These are phyloP conservation scores for Cossypha heuglini DNA, from an alignment of 2,797 vertebrate species.

Conservation along the genomic window DNA sequence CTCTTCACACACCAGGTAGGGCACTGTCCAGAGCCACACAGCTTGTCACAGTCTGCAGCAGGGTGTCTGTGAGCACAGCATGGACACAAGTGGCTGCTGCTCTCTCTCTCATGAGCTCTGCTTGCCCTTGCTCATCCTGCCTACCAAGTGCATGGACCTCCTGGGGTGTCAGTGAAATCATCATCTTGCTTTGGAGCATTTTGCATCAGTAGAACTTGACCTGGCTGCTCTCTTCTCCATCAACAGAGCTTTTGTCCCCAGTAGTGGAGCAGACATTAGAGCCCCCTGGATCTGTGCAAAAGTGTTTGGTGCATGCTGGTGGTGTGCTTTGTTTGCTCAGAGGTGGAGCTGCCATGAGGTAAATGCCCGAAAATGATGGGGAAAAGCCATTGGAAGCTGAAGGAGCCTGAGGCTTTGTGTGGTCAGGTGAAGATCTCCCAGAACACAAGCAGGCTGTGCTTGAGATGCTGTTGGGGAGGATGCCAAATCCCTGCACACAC, in stretches of 20 bases:
- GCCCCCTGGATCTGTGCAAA: not conserved
- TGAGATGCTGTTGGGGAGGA: rapidly evolving
- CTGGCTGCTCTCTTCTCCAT: rapidly evolving
- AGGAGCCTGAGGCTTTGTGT: not conserved
- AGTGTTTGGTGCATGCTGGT: not conserved
- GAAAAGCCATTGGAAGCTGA: not conserved
- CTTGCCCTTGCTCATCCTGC: not conserved
- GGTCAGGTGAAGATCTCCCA: not conserved
- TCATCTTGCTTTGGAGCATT: not conserved
- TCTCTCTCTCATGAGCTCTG: rapidly evolving
- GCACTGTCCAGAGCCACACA: not conserved
- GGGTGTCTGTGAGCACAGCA: rapidly evolving
- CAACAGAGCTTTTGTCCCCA: not conserved
- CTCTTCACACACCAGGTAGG: not conserved
- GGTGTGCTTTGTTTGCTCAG: not conserved
- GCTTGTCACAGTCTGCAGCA: not conserved
- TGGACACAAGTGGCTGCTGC: not conserved
- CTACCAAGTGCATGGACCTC: not conserved
- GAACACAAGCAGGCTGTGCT: not conserved
- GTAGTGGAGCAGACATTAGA: not conserved
- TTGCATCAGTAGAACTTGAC: not conserved
- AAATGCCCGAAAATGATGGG: not conserved
- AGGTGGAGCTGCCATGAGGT: not conserved
- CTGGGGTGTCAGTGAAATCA: not conserved
- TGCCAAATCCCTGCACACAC: not conserved